Evolutionary conservation across 2,797 vertebrate genomes (phyloP).

Genomic region (Anisognathus igniventris): DNA sequence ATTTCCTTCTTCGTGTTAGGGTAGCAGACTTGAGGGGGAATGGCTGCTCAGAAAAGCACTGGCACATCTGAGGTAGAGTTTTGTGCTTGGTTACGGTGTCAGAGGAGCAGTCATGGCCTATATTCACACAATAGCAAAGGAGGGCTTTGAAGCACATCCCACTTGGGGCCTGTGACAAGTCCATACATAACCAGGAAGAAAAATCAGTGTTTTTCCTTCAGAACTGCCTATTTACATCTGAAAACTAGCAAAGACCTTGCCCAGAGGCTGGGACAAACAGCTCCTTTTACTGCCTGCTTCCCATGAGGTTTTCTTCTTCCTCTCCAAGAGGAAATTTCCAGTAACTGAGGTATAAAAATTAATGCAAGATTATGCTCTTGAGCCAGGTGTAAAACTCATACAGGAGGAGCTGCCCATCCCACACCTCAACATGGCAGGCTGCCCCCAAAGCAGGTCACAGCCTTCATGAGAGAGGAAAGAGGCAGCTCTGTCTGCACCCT

Average conservation of each 20-base stretch:
- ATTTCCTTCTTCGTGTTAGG: not conserved
- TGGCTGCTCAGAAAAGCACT: not conserved
- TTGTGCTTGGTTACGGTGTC: not conserved
- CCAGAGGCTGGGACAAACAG: not conserved
- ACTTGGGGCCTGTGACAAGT: not conserved
- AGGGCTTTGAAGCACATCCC: conserved; percentile 20
- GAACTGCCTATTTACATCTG: conserved; percentile 33
- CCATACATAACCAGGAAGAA: conserved; percentile 12
- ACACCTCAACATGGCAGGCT: not conserved
- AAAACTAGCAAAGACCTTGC: conserved; percentile 17
- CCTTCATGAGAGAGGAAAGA: not conserved
- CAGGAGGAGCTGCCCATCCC: fast-evolving
- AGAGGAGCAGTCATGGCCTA: not conserved
- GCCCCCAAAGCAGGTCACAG: not conserved
- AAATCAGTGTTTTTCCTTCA: not conserved
- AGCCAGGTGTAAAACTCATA: not conserved
- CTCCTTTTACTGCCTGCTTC: conserved; percentile 11
- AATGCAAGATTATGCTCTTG: not conserved
- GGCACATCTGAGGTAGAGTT: not conserved
- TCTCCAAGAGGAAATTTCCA: conserved; percentile 17
- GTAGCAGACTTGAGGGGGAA: not conserved
- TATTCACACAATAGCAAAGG: not conserved
- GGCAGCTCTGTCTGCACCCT: not conserved
- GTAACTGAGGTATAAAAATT: not conserved
- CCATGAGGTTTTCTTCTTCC: not conserved